Conservation (phyloP, 2,113 vertebrate species). For the Cryptotis parvus region DNA sequence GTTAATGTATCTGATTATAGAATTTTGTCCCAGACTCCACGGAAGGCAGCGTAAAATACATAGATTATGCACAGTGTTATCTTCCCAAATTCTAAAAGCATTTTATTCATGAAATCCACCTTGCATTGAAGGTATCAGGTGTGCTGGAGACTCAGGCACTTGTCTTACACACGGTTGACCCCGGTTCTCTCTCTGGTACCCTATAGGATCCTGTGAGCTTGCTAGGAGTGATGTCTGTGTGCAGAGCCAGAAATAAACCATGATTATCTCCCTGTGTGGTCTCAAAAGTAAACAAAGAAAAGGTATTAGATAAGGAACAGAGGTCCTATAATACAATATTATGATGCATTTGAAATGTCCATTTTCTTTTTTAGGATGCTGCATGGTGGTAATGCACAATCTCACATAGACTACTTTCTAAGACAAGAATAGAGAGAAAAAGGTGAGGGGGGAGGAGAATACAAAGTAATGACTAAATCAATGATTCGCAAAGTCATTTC, state of each 20-base stretch:
- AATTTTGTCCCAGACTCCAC: not conserved
- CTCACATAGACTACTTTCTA: not conserved
- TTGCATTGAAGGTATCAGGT: not conserved
- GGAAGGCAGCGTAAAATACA: not conserved
- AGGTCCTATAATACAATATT: constrained; percentile 27
- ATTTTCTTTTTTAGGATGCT: constrained; percentile 2
- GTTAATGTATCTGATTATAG: constrained; percentile 30
- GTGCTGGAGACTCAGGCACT: no score
- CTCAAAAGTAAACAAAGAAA: not conserved
- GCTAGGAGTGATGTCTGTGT: no score
- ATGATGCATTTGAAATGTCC: constrained; percentile 15
- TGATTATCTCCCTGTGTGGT: no score
- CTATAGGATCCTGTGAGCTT: no score
- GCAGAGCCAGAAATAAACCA: no score
- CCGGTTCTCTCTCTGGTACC: no score
- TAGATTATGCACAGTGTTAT: not conserved
- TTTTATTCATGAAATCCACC: constrained; percentile 30
- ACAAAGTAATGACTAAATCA: not conserved
- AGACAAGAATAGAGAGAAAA: not conserved
- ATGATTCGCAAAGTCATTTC: not conserved
- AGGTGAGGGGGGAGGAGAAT: no score
- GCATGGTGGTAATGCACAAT: not conserved
- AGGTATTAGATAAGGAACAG: constrained; percentile 3
- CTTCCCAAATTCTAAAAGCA: constrained; percentile 33
- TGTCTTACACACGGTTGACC: no score